phyloP scores from a whole-genome alignment of 2,797 vertebrate species.

The Pangasius larnaudii region DNA sequence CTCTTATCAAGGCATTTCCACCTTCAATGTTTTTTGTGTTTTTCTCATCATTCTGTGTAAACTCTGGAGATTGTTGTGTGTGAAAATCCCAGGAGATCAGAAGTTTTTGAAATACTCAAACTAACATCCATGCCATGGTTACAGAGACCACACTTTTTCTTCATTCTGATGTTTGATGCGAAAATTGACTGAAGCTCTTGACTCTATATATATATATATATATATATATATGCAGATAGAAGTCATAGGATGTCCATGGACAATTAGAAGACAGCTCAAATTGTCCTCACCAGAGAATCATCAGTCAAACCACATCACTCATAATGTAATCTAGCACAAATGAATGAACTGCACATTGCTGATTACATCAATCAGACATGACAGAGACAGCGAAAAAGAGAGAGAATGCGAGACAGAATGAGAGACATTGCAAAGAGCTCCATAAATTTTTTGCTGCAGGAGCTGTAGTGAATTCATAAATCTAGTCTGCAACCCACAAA shows the following conservation, averaged over 20 bases:
- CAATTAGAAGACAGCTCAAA: background rate
- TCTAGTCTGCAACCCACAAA: conserved; percentile 30
- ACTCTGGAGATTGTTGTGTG: too few species aligned
- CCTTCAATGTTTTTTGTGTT: too few species aligned
- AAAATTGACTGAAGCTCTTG: too few species aligned
- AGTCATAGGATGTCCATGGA: background rate
- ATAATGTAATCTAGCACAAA: conserved; percentile 40
- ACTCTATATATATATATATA: background rate
- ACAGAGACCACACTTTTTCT: too few species aligned
- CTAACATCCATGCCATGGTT: too few species aligned
- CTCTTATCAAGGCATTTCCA: too few species aligned
- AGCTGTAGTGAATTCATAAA: conserved; percentile 51
- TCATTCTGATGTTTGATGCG: too few species aligned
- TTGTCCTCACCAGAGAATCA: conserved; percentile 22
- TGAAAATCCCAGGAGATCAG: too few species aligned
- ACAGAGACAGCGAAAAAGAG: conserved; percentile 14
- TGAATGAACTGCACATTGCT: conserved; percentile 27
- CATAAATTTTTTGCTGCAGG: conserved; percentile 44
- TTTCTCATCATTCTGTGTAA: too few species aligned
- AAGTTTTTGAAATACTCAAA: too few species aligned
- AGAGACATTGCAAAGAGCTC: conserved; percentile 31
- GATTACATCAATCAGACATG: conserved; percentile 33
- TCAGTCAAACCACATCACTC: conserved; percentile 13
- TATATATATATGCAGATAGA: background rate
- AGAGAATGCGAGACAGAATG: conserved; percentile 13